Evolutionary conservation across 53 echinoderm and acorn worm genomes (phyloP), one percentile per base, ranked within the genome.

Genomic region (Crossaster papposus): DNA sequence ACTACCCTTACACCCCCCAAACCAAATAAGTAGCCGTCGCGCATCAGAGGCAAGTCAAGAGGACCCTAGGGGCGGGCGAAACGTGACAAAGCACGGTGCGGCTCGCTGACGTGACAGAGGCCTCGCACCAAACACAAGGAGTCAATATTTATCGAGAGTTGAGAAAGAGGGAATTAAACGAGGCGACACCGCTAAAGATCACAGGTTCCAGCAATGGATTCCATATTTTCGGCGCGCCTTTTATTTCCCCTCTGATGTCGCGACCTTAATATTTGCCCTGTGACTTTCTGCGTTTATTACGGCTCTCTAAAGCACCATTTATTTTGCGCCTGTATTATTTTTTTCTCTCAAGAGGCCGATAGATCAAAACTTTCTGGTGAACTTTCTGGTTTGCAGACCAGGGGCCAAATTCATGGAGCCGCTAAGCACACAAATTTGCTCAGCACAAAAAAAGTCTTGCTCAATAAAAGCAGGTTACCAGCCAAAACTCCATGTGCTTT

Each of bases 121-220:
- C 51, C 74, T 29, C 77, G 0, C 87, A 34, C 83, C 83, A 31
- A 87, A 85, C 15, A 44, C 44, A 44, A 9, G 87, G 36, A 87
- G 87, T 87, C 87, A 87, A 77, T 87, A 87, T 87, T 87, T 87
- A 87, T 87, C 76, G 87, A 76, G 87, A 77, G 63, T 50, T 75
- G 35, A 72, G 58, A 11, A n/a, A 54, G 76, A 33, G 76, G 22
- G 24, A 35, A 87, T 75, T n/a, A 87, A 58, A 87, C 54, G 77
- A 36, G 34, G 62, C 83, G 37, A 70, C 83, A 83, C 83, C 87
- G 87, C 76, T 62, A 51, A 50, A 85, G 72, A 87, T 87, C 87
- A 76, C 20, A 44, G 44, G 54, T 77, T 7, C 35, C 64, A 55
- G 33, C 36, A 24, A 87, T 55, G 76, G 54, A 23, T 77, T 87